Evolutionary conservation across 2,797 vertebrate species (phyloP).

Genomic region (Bradypus variegatus): DNA sequence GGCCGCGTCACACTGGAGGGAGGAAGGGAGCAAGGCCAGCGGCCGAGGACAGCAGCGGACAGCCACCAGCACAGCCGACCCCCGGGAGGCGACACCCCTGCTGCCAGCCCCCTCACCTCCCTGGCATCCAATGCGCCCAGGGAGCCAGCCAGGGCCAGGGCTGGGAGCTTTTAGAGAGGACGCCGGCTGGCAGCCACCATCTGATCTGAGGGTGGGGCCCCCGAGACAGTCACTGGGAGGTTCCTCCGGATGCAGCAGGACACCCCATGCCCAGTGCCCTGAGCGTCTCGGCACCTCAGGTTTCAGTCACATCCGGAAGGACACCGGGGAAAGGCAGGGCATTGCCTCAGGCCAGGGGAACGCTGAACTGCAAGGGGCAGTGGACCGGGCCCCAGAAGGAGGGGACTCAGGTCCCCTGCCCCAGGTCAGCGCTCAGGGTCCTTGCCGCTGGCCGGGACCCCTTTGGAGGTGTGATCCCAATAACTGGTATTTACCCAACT

Average conservation of each 20-base stretch:
- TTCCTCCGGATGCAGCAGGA: slow-evolving; percentile 26
- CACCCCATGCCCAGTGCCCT: slow-evolving; percentile 1
- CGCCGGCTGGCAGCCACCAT: neutral
- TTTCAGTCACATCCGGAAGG: slow-evolving; percentile 44
- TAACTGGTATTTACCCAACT: no score
- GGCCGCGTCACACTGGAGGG: neutral
- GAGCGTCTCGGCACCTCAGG: slow-evolving; percentile 36
- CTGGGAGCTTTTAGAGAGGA: slow-evolving; percentile 34
- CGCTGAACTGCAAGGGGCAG: neutral
- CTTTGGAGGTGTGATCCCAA: neutral
- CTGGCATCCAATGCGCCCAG: neutral
- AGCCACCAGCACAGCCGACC: no score
- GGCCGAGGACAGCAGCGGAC: neutral
- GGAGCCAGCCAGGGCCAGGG: neutral
- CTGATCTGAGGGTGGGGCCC: slow-evolving; percentile 29
- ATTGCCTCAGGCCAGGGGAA: neutral
- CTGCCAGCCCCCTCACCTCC: no score
- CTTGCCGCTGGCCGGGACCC: no score
- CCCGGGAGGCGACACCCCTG: no score
- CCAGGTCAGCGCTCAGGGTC: neutral
- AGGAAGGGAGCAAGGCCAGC: neutral
- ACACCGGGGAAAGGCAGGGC: neutral
- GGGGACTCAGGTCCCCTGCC: no score
- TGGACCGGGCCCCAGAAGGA: no score
- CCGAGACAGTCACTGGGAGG: slow-evolving; percentile 12